Evolutionary conservation across 23 tunicate species (phyloP), one percentile per base, ranked within the genome.

Genomic region (Styela plicata): DNA sequence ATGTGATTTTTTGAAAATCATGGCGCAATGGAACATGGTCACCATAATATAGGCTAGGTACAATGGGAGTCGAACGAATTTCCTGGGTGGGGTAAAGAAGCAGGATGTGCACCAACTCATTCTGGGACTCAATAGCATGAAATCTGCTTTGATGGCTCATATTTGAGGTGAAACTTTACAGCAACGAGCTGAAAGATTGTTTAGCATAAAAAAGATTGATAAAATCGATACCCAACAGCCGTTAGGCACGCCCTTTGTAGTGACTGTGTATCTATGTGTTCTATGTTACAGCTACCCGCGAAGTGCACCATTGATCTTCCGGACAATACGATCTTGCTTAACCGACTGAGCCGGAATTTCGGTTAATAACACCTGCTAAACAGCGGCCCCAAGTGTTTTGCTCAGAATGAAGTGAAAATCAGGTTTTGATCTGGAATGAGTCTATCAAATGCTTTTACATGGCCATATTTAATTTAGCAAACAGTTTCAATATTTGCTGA

Each of bases 81-180:
- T 37, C 94, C 94, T 3, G 99, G 99, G 13, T 96, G 99, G 99
- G 97, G 97, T 21, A 86, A 87, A 80, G 99, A 96, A 31, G 96
- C 90, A 0, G 97, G 92, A 28, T 81, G 92, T 84, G 99, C 99
- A 2, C 67, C 90, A 89, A 74, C 96, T 5, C 82, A 92, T 32
- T 31, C 89, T 36, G 99, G 99, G 5, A 96, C 99, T 25, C 96
- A 86, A 96, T 82, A 85, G 99, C 3, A 36, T 96, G 36, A 96
- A 96, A 61, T 96, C 99, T 64, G 99, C 99, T 23, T 64, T 96
- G 63, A 87, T 96, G 93, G 99, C 99, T 33, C 82, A 90, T 62
- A 96, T 90, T 67, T 96, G 99, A 76, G 99, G 99, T 24, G 99
- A 96, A 32, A 96, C 99, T 32, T 62, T 96, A 30, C 87, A 90